These are phyloP conservation scores for Heliothis peltigera DNA, from an alignment of 2,888 invertebrate genomes.

Conservation along the genomic window DNA sequence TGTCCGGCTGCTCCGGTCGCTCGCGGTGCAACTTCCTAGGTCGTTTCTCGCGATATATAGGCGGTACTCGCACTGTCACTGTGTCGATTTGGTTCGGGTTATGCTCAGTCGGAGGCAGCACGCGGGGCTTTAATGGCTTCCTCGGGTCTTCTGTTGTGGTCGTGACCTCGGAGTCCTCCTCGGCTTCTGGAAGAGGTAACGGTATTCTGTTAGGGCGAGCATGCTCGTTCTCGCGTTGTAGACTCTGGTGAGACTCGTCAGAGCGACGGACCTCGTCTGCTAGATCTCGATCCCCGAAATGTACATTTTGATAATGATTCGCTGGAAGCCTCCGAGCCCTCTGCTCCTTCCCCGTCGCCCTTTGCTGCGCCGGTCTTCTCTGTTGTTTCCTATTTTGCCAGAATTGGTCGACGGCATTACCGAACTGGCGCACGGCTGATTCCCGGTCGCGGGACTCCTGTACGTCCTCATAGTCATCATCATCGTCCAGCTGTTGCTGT, in stretches of 20 bases:
- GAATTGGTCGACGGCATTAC: constrained; percentile 82
- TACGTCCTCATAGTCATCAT: constrained; percentile 84
- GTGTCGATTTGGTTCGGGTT: constrained; percentile 87
- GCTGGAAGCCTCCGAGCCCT: constrained; percentile 68
- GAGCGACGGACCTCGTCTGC: constrained; percentile 67
- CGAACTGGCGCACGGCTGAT: constrained; percentile 79
- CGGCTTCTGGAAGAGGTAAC: constrained; percentile 68
- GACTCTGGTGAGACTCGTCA: constrained; percentile 70
- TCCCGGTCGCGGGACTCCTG: constrained; percentile 81
- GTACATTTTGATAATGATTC: constrained; percentile 82
- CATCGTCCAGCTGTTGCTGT: constrained; percentile 62
- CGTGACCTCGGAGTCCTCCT: constrained; percentile 79
- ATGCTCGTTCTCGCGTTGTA: constrained; percentile 72
- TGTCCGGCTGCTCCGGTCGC: constrained; percentile 75
- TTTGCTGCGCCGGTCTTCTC: constrained; percentile 48
- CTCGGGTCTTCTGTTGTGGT: constrained; percentile 86
- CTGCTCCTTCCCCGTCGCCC: constrained; percentile 32
- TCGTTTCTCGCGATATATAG: constrained; percentile 84
- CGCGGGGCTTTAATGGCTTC: constrained; percentile 78
- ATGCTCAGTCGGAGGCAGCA: constrained; percentile 86
- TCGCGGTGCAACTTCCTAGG: constrained; percentile 84
- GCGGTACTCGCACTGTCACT: constrained; percentile 87
- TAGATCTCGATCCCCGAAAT: constrained; percentile 82
- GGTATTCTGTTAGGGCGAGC: constrained; percentile 70
- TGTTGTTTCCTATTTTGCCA: constrained; percentile 78